These are phyloP conservation scores for Hermetia illucens DNA, from an alignment of 1,140 invertebrate species.

Conservation along the genomic window DNA sequence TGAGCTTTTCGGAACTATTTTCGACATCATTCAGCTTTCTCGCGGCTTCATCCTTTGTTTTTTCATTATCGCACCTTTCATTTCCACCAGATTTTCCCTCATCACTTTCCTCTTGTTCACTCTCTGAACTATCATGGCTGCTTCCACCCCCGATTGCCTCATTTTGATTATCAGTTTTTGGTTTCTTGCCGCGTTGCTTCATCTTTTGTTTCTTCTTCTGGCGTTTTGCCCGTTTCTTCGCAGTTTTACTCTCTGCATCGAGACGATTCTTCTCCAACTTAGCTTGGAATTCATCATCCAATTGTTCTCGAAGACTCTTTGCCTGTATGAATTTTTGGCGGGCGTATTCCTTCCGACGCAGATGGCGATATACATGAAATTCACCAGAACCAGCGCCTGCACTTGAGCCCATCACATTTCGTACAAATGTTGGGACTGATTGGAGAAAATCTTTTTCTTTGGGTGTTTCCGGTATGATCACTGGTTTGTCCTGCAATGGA, in stretches of 20 bases:
- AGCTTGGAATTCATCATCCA: constrained; percentile 66
- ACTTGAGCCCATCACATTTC: constrained; percentile 96
- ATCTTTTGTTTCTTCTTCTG: constrained; percentile 56
- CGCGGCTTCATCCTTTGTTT: constrained; percentile 1
- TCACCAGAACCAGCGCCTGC: constrained; percentile 96
- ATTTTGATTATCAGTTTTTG: constrained; percentile 23
- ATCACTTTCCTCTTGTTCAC: constrained; percentile 4
- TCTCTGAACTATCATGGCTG: constrained; percentile 8
- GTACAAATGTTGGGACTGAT: constrained; percentile 80
- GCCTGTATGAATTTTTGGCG: constrained; percentile 85
- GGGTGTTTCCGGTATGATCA: constrained; percentile 70
- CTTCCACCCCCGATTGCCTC: constrained; percentile 4
- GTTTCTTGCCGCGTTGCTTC: constrained; percentile 37
- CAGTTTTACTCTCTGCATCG: constrained; percentile 61
- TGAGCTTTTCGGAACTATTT: too few relatives aligned
- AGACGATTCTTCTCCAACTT: constrained; percentile 70
- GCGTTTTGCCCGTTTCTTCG: constrained; percentile 73
- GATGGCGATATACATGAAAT: constrained; percentile 94
- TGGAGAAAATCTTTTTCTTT: constrained; percentile 61
- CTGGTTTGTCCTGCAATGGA: constrained; percentile 62
- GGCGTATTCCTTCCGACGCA: constrained; percentile 87
- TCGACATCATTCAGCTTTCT: too few relatives aligned
- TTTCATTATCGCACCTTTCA: constrained; percentile 6
- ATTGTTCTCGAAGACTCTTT: constrained; percentile 59
- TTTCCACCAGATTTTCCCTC: constrained; percentile 8